Evolutionary conservation across 2,888 invertebrate species (phyloP), one percentile per base, ranked within the genome.

Genomic region (Archips xylosteana): DNA sequence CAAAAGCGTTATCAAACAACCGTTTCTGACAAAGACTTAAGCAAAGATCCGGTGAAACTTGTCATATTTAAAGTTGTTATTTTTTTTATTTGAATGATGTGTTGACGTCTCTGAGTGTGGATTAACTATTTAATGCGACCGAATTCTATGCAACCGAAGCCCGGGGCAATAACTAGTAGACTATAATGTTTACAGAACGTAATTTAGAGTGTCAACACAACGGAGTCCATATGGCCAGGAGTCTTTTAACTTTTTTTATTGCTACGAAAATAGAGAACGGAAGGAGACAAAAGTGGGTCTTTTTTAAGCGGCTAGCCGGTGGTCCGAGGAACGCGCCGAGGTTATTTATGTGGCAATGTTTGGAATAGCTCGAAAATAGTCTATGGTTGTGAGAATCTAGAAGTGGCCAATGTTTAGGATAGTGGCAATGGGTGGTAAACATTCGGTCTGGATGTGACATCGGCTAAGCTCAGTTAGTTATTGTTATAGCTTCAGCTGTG

Each of bases 241-340:
- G 76, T 80, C 82, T 87, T 85, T 83, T 81, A 83, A 78, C 76
- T 79, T 84, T 87, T 87, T 87, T 85, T 85, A 85, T 82, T 78
- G 76, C 70, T 82, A 78, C 86, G 70, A 76, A 82, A 90, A 89
- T 89, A 89, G 87, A 73, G 80, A 63, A 75, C 89, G 90, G 89
- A 92, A 91, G 90, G 83, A 85, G 87, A 88, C 88, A 87, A 84
- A 85, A 84, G 82, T 82, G 81, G 82, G 85, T 87, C 89, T 91
- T 92, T 92, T 88, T 87, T 84, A 83, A 82, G 82, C 76, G 75
- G 78, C 79, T 80, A 79, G 84, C 80, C 85, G 89, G 89, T 87
- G 89, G 87, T 88, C 88, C 78, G 79, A 78, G 80, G 78, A 76
- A 78, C 78, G 80, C 80, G 78, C 80, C 80, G 71, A 69, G 76